Evolutionary conservation across 2,113 vertebrate genomes (phyloP), one percentile per base, ranked within the genome.

Genomic region (Emydura subglobosa): DNA sequence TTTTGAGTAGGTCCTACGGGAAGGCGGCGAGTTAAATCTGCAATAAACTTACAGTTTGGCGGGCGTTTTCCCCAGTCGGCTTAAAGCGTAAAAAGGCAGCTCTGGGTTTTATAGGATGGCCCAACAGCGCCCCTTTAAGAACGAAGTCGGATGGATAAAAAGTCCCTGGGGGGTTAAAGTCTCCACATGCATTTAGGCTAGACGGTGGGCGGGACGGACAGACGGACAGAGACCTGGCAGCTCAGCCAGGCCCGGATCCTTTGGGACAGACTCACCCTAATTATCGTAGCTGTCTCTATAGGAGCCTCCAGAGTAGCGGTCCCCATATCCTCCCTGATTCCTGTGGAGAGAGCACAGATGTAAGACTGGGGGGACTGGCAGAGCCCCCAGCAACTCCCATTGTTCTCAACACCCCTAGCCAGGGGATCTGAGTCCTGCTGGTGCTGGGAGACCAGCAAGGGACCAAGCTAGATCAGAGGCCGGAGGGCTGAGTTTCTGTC

Each of bases 291-390:
- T 96, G 91, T 97, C 97, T 94, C 96, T 96, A 76, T 97, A 97
- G 94, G 96, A 96, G 87, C 95, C 96, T 14, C 98, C 97, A 87
- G 97, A 96, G 83, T 97, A 96, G 53, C 97, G 97, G 85, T 95
- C 95, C n/a, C 94, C 93, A 89, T 98, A 97, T 49, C 96, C 92
- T 91, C 97, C 97, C 95, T 98, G 97, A 96, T 86, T 98, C 96
- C 96, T 97, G 72, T 22, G 74, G 65, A 8, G 84, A 89, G 90
- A 50, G 80, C 25, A 91, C 96, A 95, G 24, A 24, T 16, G 25
- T 78, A 5, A 83, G 21, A 12, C 12, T 65, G 7, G 44, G n/a
- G 76, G 44, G 31, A 76, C 31, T 7, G 57, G 65, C 17, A 59
- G 57, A 29, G 57, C 57, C 8, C 22, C 25, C 25, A 27, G 57